Evolutionary conservation across 2,888 invertebrate species (phyloP).

Genomic region (Drosophila algonquin): DNA sequence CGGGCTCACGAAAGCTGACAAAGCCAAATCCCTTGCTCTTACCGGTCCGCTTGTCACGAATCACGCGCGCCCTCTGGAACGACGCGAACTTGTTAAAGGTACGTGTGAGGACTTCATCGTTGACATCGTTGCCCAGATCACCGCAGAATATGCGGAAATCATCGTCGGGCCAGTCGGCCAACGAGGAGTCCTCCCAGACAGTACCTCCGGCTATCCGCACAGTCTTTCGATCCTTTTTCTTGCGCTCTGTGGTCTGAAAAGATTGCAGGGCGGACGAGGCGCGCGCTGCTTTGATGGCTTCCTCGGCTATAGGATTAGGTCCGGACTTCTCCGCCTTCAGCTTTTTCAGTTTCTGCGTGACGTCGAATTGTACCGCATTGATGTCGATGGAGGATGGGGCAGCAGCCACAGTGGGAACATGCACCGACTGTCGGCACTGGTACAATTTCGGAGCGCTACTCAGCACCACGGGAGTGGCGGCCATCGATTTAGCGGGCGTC

Average conservation of each 20-base stretch:
- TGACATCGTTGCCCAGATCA: conserved; percentile 99
- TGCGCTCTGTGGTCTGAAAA: conserved; percentile 85
- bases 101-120: conserved; percentile 97
- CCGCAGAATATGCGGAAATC: conserved; percentile 99
- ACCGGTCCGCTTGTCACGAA: conserved; percentile 97
- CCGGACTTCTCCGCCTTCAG: conserved; percentile 88
- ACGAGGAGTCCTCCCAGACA: conserved; percentile 97
- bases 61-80: conserved; percentile 96
- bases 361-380: conserved; percentile 85
- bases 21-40: conserved; percentile 99
- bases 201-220: conserved; percentile 96
- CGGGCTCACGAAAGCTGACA: conserved; percentile 98
- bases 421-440: conserved; percentile 85
- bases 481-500: conserved; percentile 58
- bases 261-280: conserved; percentile 86
- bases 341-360: conserved; percentile 86
- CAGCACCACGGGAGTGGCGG: conserved; percentile 86
- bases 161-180: conserved; percentile 98
- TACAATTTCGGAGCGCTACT: conserved; percentile 90
- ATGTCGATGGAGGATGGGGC: conserved; percentile 84
- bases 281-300: conserved; percentile 87
- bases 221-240: conserved; percentile 85
- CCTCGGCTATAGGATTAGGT: conserved; percentile 86
- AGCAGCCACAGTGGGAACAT: conserved; percentile 80
- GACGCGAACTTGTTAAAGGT: conserved; percentile 97